These are phyloP conservation scores for Glaucidium brasilianum DNA, from an alignment of 2,113 vertebrate genomes.

Conservation along the genomic window DNA sequence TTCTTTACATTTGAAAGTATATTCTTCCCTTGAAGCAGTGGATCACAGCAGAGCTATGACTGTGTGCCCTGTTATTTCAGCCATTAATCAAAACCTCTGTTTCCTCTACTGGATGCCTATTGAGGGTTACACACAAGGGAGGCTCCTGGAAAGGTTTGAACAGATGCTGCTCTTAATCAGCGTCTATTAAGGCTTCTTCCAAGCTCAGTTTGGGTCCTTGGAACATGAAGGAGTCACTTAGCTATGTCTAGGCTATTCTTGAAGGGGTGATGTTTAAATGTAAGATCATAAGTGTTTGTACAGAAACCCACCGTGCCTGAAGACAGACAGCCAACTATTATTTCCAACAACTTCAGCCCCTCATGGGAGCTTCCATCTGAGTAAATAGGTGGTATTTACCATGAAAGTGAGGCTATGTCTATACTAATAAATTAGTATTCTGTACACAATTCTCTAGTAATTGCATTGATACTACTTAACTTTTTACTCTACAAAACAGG, in stretches of 20 bases:
- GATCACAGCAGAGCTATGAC: background rate
- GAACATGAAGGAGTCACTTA: background rate
- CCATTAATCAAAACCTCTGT: background rate
- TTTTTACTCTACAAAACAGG: background rate
- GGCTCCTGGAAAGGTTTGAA: background rate
- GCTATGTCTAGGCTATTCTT: background rate
- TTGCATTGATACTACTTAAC: background rate
- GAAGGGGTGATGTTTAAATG: background rate
- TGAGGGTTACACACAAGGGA: background rate
- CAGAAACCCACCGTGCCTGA: background rate
- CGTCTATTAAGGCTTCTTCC: background rate
- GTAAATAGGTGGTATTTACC: conserved; percentile 26
- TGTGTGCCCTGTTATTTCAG: background rate
- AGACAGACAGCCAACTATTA: background rate
- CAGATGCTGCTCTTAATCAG: background rate
- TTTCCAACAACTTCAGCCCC: background rate
- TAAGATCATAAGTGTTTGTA: background rate
- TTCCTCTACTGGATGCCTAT: background rate
- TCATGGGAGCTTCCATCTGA: background rate
- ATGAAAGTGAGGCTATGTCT: background rate
- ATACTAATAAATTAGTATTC: conserved; percentile 9
- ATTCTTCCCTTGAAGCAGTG: background rate
- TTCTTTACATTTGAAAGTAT: background rate
- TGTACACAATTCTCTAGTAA: background rate
- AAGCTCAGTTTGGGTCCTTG: background rate